Conservation (phyloP, 2,888 invertebrate species). For the Xanthorhoe spadicearia region DNA sequence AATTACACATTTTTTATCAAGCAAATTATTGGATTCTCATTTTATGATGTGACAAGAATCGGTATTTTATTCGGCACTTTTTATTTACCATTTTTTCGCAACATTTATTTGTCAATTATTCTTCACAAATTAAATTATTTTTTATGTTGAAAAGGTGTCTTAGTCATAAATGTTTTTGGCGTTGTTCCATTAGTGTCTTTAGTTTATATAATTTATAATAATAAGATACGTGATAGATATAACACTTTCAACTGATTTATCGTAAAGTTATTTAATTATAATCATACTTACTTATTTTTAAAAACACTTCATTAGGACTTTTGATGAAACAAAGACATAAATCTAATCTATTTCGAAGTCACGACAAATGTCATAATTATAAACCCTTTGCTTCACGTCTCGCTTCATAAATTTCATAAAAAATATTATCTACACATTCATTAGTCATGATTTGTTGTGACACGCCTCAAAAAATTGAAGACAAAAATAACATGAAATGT, state of each 20-base stretch:
- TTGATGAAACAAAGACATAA: constrained; percentile 7
- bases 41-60: neutral
- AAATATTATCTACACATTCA: constrained; percentile 36
- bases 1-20: neutral
- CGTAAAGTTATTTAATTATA: no score
- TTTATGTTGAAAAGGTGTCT: no score
- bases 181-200: no score
- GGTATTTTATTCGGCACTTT: no score
- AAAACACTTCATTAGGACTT: neutral
- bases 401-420: constrained; percentile 32
- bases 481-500: constrained; percentile 24
- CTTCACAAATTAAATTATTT: no score
- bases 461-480: constrained; percentile 34
- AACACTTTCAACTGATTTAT: no score
- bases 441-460: constrained; percentile 40
- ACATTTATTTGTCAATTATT: no score
- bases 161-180: no score
- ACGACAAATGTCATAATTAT: constrained; percentile 34
- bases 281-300: neutral
- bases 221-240: no score
- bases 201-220: no score
- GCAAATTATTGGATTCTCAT: neutral
- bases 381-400: constrained; percentile 34
- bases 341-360: constrained; percentile 26
- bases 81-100: no score